phyloP scores from a whole-genome alignment of 2,113 vertebrate species.

The Myanophis thanlyinensis region DNA sequence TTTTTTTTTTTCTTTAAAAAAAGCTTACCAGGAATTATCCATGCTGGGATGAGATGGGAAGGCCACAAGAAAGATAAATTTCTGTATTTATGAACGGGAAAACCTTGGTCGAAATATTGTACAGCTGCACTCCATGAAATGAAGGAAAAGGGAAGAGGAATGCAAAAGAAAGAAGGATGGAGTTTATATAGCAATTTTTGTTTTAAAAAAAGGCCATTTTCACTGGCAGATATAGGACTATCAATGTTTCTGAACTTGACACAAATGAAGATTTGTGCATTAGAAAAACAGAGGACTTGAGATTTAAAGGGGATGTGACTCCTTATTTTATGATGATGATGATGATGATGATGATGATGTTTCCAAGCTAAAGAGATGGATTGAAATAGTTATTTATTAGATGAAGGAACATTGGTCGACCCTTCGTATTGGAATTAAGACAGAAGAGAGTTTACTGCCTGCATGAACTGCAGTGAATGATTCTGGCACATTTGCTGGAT shows the following conservation, averaged over 20 bases:
- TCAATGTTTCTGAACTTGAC: not conserved
- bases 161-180: not conserved
- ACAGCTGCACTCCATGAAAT: not conserved
- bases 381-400: not conserved
- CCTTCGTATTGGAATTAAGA: not conserved
- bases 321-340: no score
- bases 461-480: not conserved
- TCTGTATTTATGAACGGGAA: not conserved
- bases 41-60: not conserved
- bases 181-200: not conserved
- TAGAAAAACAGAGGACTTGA: not conserved
- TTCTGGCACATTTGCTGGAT: not conserved
- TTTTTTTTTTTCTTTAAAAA: not conserved
- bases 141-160: no score
- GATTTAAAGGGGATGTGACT: not conserved
- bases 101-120: not conserved
- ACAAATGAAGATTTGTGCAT: not conserved
- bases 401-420: not conserved
- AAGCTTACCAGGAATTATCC: not conserved
- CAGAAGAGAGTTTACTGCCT: not conserved
- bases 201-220: not conserved
- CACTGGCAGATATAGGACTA: no score
- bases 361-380: not conserved
- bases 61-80: not conserved
- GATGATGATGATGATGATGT: no score